A percentile compares a stretch with the other conserved stretches of the same genome.
Evolutionary conservation across 2,113 vertebrate genomes (phyloP).

Genomic region (Hippoglossus stenolepis): DNA sequence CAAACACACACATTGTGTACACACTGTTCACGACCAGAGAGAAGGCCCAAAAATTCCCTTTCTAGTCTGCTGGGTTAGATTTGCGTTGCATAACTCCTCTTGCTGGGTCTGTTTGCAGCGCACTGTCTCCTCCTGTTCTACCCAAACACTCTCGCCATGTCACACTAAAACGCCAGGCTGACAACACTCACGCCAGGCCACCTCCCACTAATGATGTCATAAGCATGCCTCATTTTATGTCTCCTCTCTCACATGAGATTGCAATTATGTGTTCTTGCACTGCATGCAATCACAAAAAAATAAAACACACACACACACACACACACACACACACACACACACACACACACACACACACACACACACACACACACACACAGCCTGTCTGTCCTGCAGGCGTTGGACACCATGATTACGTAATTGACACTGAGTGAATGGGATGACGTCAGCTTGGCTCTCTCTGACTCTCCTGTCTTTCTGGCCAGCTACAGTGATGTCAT

Average conservation of each 20-base stretch:
- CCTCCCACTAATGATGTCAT: constrained; percentile 71
- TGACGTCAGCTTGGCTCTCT: constrained; percentile 74
- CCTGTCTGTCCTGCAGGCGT: constrained; percentile 60
- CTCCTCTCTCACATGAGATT: constrained; percentile 69
- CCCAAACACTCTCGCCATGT: constrained; percentile 56
- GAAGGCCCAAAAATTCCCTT: constrained; percentile 27
- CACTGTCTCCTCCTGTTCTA: constrained; percentile 50
- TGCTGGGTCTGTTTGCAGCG: constrained; percentile 45
- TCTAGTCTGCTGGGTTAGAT: constrained; percentile 55
- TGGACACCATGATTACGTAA: constrained; percentile 73
- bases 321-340: constrained; percentile 20
- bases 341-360: constrained; percentile 2
- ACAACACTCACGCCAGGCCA: constrained; percentile 41
- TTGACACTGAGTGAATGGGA: constrained; percentile 75
- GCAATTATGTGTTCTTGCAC: constrained; percentile 67
- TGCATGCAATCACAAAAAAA: constrained; percentile 20
- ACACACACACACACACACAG: constrained; percentile 20
- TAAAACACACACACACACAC: constrained; percentile 1
- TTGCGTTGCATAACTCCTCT: constrained; percentile 68
- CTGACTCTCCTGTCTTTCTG: constrained; percentile 65
- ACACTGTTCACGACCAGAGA: neutral
- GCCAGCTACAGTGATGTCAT: constrained; percentile 78
- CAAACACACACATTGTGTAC: constrained; percentile 25
- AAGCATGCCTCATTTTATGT: constrained; percentile 51
- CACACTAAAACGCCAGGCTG: constrained; percentile 24